These are phyloP conservation scores for Sceliomorpha sp. DNA, from an alignment of 2,888 invertebrate species.

Conservation along the genomic window DNA sequence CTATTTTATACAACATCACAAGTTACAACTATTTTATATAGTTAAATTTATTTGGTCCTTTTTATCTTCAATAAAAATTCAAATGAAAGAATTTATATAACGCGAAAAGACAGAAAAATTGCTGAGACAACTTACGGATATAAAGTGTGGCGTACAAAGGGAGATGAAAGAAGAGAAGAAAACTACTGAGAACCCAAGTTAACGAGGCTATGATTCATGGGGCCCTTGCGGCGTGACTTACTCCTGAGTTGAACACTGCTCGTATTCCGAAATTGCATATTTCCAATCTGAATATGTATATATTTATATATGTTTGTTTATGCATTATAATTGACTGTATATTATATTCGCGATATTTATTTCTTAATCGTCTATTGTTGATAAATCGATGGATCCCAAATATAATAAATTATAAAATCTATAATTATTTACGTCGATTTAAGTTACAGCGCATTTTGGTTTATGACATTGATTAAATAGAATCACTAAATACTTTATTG, in stretches of 20 bases:
- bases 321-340: too few relatives aligned
- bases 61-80: too few relatives aligned
- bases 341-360: too few relatives aligned
- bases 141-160: too few relatives aligned
- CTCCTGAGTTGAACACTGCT: slow-evolving; percentile 51
- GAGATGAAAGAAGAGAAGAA: slow-evolving; percentile 16
- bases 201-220: slow-evolving; percentile 79
- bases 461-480: slow-evolving; percentile 51
- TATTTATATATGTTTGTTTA: too few relatives aligned
- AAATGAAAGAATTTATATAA: slow-evolving; percentile 21
- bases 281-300: slow-evolving; percentile 4
- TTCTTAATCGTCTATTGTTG: too few relatives aligned
- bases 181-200: slow-evolving; percentile 66
- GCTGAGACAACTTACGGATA: slow-evolving; percentile 49
- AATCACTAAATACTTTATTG: slow-evolving; percentile 63
- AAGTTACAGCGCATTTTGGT: slow-evolving; percentile 8
- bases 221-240: slow-evolving; percentile 68
- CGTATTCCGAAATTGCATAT: slow-evolving; percentile 4
- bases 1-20: too few relatives aligned
- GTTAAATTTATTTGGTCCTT: too few relatives aligned
- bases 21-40: too few relatives aligned
- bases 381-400: too few relatives aligned
- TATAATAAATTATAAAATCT: too few relatives aligned
- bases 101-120: slow-evolving; percentile 45
- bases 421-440: too few relatives aligned